Percentiles rank a stretch among this genome's conserved stretches.
Evolutionary conservation across 2,113 vertebrate genomes (phyloP).

Genomic region (Corythornis vintsioides): DNA sequence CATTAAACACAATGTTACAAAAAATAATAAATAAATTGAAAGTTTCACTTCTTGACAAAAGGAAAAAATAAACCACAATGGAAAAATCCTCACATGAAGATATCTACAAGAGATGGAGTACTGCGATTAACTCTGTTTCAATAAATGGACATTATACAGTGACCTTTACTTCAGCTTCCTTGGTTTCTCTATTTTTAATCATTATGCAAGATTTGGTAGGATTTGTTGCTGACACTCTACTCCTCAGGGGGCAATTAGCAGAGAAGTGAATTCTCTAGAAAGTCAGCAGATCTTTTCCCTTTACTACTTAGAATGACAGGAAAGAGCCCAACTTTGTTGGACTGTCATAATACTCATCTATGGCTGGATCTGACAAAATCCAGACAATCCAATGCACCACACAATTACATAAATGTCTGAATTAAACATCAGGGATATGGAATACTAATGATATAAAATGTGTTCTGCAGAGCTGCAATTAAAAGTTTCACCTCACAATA

Average conservation of each 20-base stretch:
- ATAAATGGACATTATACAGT: constrained; percentile 84
- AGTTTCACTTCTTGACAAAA: not conserved
- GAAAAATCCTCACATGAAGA: not conserved
- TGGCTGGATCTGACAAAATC: not conserved
- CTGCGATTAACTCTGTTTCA: constrained; percentile 86
- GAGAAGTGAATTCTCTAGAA: constrained; percentile 79
- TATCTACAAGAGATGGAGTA: constrained; percentile 73
- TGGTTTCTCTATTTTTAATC: constrained; percentile 89
- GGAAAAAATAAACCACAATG: not conserved
- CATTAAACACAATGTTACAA: not conserved
- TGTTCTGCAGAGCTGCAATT: not conserved
- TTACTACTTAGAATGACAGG: constrained; percentile 64
- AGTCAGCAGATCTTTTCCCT: constrained; percentile 66
- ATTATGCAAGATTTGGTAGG: constrained; percentile 84
- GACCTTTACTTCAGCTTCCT: constrained; percentile 87
- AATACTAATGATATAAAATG: not conserved
- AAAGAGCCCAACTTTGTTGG: not conserved
- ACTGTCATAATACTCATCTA: constrained; percentile 25
- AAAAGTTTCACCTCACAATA: not conserved
- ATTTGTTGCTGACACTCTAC: constrained; percentile 79
- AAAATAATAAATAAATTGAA: not conserved
- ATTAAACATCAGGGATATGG: not conserved
- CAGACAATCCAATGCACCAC: not conserved
- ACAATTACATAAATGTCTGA: not conserved
- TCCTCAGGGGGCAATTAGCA: constrained; percentile 88